Conservation (phyloP, 2,888 invertebrate species). For the Platycnemis pennipes region DNA sequence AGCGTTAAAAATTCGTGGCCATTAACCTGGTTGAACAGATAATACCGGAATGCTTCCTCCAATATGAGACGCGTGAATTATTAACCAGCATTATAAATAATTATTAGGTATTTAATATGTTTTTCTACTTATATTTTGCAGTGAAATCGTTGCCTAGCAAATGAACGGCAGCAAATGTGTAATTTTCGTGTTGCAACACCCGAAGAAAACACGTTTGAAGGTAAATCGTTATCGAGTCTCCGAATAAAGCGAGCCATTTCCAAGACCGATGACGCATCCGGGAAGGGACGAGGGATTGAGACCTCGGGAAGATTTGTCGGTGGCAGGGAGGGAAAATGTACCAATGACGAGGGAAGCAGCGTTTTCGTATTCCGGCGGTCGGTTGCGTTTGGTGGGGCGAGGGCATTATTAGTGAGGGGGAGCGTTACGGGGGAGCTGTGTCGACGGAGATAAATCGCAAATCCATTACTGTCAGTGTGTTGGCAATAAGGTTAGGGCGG, state of each 20-base stretch:
- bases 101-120: no score
- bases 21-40: no score
- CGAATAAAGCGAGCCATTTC: not conserved
- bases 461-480: not conserved
- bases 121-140: no score
- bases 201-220: no score
- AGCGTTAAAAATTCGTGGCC: no score
- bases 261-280: not conserved
- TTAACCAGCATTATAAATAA: no score
- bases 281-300: not conserved
- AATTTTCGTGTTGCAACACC: no score
- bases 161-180: no score
- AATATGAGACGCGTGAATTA: no score
- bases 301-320: not conserved
- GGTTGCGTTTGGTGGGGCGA: not conserved
- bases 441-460: not conserved
- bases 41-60: no score
- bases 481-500: not conserved
- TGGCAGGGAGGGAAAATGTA: not conserved
- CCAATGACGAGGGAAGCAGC: not conserved
- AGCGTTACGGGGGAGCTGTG: not conserved
- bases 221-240: no score
- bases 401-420: not conserved
- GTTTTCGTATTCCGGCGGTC: not conserved
- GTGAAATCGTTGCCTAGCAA: no score